phyloP scores from a whole-genome alignment of 1,140 invertebrate genomes.

The Calephelis virginiensis region DNA sequence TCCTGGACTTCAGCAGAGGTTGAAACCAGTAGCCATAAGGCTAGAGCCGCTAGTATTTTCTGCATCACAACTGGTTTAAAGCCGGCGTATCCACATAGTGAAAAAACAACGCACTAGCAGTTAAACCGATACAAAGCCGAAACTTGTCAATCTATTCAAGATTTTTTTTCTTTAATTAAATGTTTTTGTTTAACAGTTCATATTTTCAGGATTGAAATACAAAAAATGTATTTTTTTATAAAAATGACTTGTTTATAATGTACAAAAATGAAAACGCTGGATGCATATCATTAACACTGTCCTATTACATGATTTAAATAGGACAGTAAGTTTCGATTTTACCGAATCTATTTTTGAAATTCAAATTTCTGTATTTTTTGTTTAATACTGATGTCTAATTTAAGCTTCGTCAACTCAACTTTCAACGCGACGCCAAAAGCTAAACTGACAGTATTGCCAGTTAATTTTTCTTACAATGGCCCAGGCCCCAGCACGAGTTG shows the following conservation, averaged over 20 bases:
- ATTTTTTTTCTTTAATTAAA: not conserved
- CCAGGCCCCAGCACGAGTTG: no score
- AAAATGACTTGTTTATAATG: not conserved
- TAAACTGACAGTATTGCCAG: slow-evolving; percentile 3
- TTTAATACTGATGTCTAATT: not conserved
- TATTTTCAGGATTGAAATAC: not conserved
- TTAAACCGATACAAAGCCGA: not conserved
- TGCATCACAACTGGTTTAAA: slow-evolving; percentile 14
- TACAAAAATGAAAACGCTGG: not conserved
- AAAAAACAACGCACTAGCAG: slow-evolving; percentile 7
- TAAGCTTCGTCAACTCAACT: not conserved
- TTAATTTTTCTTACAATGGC: not conserved
- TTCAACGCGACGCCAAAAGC: slow-evolving; percentile 7
- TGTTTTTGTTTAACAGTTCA: not conserved
- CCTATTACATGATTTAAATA: not conserved
- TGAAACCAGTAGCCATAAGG: slow-evolving; percentile 6
- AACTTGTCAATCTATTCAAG: not conserved
- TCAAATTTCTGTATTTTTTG: not conserved
- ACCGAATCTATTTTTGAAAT: slow-evolving; percentile 5
- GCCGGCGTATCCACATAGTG: slow-evolving; percentile 12
- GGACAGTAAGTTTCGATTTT: not conserved
- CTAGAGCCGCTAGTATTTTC: slow-evolving; percentile 8
- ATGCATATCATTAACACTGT: not conserved
- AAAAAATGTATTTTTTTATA: not conserved
- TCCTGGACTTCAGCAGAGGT: not conserved